Conservation (phyloP, 2,888 invertebrate genomes). For the Xestobium rufovillosum region DNA sequence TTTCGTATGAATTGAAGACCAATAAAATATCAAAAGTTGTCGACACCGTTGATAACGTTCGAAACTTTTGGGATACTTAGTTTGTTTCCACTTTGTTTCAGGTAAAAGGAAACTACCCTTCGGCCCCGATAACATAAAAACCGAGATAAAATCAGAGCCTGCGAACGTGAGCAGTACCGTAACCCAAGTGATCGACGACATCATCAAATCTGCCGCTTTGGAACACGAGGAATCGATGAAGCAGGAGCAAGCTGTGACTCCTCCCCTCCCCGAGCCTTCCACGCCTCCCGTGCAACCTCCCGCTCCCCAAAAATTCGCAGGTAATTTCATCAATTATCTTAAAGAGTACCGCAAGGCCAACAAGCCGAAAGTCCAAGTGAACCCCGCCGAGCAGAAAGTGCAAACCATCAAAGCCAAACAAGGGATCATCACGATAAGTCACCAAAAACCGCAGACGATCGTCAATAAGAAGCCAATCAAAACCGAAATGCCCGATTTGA, state of each 20-base stretch:
- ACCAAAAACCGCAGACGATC: conserved; percentile 17
- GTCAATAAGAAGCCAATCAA: neutral
- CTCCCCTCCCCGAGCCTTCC: neutral
- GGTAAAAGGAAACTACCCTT: too few species aligned
- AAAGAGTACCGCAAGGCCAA: neutral
- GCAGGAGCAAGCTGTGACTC: conserved; percentile 6
- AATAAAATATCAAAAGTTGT: too few species aligned
- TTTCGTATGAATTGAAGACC: too few species aligned
- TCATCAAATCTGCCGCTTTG: conserved; percentile 37
- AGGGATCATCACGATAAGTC: conserved; percentile 29
- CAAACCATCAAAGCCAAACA: conserved; percentile 30
- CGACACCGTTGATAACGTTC: too few species aligned
- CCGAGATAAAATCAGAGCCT: too few species aligned
- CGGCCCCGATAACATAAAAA: too few species aligned
- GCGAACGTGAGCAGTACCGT: too few species aligned
- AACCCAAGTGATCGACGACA: conserved; percentile 39
- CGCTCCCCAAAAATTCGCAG: neutral
- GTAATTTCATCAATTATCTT: neutral
- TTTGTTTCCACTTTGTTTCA: too few species aligned
- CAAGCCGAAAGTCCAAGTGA: conserved; percentile 2
- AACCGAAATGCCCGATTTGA: neutral
- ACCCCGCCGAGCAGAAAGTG: conserved; percentile 20
- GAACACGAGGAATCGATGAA: conserved; percentile 34
- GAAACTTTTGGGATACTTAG: too few species aligned
- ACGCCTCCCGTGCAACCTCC: neutral